A percentile compares a stretch with the other conserved stretches of the same genome.
These are phyloP conservation scores for Camelus dromedarius DNA, from an alignment of 2,113 vertebrate species.

Conservation along the genomic window DNA sequence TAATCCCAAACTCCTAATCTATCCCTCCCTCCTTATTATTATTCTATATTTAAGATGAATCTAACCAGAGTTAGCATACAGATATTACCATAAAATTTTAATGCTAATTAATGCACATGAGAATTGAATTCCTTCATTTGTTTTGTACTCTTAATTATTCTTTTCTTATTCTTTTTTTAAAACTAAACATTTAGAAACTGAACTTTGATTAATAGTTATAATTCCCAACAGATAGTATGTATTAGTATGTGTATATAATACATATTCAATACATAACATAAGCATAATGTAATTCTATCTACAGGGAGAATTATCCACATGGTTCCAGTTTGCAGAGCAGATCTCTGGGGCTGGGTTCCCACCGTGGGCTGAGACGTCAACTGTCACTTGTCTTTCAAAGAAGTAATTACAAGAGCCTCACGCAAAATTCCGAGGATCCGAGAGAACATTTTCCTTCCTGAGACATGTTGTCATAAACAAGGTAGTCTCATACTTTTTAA, in stretches of 20 bases:
- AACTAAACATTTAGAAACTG: not conserved
- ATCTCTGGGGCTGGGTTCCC: not conserved
- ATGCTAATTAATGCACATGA: not conserved
- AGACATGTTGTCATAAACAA: not conserved
- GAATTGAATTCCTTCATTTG: constrained; percentile 27
- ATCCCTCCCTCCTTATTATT: not conserved
- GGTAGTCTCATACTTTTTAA: not conserved
- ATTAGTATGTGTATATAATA: not conserved
- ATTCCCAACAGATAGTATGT: not conserved
- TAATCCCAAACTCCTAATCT: no score
- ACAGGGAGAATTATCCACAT: not conserved
- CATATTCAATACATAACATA: not conserved
- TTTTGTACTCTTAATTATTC: not conserved
- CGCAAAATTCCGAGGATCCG: not conserved
- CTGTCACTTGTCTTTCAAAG: not conserved
- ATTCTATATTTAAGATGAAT: not conserved
- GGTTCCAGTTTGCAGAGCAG: not conserved
- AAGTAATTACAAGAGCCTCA: not conserved
- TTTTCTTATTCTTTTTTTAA: not conserved
- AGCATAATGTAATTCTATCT: not conserved
- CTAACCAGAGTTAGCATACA: not conserved
- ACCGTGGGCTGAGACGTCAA: not conserved
- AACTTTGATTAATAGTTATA: not conserved
- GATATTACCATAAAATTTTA: not conserved
- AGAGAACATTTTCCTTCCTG: not conserved